Evolutionary conservation across 2,888 invertebrate species (phyloP).

Genomic region (Allygus modestus): DNA sequence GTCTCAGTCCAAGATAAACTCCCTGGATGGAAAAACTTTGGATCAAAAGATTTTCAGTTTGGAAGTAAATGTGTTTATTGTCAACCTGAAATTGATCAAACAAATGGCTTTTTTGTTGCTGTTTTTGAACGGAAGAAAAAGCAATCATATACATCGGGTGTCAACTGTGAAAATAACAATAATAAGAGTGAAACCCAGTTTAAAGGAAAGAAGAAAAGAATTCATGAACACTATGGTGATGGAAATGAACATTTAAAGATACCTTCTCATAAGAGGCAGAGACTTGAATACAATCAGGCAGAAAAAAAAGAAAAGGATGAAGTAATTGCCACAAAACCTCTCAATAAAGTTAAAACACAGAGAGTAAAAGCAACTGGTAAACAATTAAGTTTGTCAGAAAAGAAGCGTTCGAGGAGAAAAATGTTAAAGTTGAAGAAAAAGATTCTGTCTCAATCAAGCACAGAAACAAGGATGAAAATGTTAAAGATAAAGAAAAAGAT

Average conservation of each 20-base stretch:
- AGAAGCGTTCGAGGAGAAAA: conserved; percentile 56
- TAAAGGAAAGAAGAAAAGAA: background rate
- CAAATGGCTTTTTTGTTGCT: conserved; percentile 97
- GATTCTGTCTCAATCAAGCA: background rate
- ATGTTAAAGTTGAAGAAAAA: conserved; percentile 74
- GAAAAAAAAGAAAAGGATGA: background rate
- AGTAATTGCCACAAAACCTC: background rate
- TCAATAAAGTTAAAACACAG: background rate
- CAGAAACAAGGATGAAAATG: conserved; percentile 68
- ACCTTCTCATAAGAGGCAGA: background rate
- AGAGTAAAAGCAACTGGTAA: background rate
- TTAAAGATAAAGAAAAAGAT: conserved; percentile 73
- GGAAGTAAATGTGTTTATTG: conserved; percentile 89
- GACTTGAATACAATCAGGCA: background rate
- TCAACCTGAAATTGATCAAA: conserved; percentile 85
- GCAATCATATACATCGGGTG: background rate
- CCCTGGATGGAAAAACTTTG: conserved; percentile 72
- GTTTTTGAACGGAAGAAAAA: conserved; percentile 81
- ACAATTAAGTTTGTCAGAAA: conserved; percentile 26
- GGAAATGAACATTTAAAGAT: background rate
- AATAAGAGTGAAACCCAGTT: background rate
- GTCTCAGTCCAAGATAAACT: conserved; percentile 66
- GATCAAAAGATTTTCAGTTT: conserved; percentile 81
- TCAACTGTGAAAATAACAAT: background rate
- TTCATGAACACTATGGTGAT: background rate